These are phyloP conservation scores for Mormyrus proboscirostris DNA, from an alignment of 2,797 vertebrate genomes.

Conservation along the genomic window DNA sequence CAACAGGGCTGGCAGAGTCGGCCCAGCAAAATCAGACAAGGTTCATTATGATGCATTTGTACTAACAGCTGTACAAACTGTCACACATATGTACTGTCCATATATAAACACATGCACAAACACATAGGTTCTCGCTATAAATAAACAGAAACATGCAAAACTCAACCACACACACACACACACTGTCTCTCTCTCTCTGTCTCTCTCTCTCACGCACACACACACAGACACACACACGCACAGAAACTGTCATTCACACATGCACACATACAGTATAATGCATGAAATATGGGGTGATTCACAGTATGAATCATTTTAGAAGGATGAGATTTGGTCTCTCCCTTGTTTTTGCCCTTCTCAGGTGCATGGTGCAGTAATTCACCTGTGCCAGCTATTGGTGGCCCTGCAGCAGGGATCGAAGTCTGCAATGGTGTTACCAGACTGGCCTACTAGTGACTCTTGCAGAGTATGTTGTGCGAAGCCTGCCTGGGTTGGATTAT, in stretches of 20 bases:
- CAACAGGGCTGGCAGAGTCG: background rate
- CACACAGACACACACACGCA: background rate
- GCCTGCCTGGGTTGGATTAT: background rate
- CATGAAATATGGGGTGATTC: constrained; percentile 13
- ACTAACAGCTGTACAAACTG: background rate
- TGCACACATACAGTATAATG: background rate
- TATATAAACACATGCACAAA: background rate
- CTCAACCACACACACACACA: background rate
- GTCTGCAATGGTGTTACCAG: background rate
- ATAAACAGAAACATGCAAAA: background rate
- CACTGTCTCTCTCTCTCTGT: too few relatives aligned
- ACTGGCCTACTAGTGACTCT: background rate
- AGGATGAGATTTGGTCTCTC: background rate
- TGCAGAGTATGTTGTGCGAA: background rate
- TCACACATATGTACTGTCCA: background rate
- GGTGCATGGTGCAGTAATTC: background rate
- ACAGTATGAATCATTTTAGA: background rate
- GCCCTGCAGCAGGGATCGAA: too few relatives aligned
- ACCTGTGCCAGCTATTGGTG: background rate
- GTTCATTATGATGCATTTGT: background rate
- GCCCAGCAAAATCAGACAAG: background rate
- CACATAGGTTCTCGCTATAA: constrained; percentile 2
- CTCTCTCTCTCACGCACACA: too few relatives aligned
- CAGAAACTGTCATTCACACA: background rate
- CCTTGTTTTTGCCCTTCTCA: background rate